Conservation (phyloP, 2,797 vertebrate species). For the Parambassis ranga region DNA sequence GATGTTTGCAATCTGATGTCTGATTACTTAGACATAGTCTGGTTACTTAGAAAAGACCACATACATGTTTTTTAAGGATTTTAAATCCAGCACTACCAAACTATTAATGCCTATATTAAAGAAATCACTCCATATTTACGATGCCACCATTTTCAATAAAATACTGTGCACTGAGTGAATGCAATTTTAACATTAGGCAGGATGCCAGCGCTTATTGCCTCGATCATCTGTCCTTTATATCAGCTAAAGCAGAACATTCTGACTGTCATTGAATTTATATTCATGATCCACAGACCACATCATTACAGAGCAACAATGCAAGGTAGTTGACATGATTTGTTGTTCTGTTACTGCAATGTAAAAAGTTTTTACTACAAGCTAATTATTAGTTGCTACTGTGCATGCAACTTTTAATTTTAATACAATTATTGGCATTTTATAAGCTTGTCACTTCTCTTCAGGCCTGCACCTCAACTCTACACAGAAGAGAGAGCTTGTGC, state of each 20-base stretch:
- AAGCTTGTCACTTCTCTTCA: not conserved
- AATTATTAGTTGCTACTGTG: not conserved
- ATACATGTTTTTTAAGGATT: too few relatives aligned
- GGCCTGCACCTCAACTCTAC: not conserved
- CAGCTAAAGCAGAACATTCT: constrained; percentile 16
- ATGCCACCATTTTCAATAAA: not conserved
- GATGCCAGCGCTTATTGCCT: constrained; percentile 40
- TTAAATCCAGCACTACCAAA: not conserved
- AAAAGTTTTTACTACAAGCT: not conserved
- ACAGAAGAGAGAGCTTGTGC: not conserved
- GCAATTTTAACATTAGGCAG: constrained; percentile 37
- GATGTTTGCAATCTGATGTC: not conserved
- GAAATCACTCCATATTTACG: not conserved
- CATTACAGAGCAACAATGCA: not conserved
- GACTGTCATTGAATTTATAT: constrained; percentile 2
- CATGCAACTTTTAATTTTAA: not conserved
- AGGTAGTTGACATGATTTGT: not conserved
- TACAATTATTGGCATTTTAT: not conserved
- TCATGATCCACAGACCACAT: constrained; percentile 4
- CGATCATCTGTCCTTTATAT: constrained; percentile 22
- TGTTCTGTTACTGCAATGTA: not conserved
- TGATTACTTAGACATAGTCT: too few relatives aligned
- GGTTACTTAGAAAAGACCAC: too few relatives aligned
- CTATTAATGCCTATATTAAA: not conserved
- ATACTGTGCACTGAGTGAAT: constrained; percentile 26